Percentiles rank a stretch among this genome's conserved stretches.
Evolutionary conservation across 2,797 vertebrate genomes (phyloP).

Genomic region (Squalus acanthias): DNA sequence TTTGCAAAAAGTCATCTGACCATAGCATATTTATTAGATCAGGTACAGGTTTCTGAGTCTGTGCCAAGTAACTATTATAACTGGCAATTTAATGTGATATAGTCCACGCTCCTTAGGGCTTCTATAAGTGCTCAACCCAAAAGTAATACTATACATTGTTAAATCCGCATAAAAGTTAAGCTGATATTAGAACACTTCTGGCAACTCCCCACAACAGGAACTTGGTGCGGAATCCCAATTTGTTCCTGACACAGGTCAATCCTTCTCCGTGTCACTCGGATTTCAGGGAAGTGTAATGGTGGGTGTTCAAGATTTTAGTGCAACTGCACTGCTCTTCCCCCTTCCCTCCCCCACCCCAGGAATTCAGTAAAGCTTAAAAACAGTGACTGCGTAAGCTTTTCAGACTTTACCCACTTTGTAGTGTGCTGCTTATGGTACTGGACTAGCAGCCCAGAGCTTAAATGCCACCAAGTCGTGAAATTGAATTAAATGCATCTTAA

Average conservation of each 20-base stretch:
- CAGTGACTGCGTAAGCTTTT: neutral
- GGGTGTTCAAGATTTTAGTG: neutral
- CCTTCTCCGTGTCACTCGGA: neutral
- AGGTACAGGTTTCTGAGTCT: slow-evolving; percentile 17
- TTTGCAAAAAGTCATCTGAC: neutral
- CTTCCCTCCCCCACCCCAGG: neutral
- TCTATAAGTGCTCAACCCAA: neutral
- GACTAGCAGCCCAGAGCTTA: neutral
- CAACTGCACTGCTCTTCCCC: neutral
- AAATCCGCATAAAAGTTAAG: neutral
- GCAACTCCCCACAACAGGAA: neutral
- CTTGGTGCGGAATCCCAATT: neutral
- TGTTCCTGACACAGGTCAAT: neutral
- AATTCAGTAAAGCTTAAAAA: neutral
- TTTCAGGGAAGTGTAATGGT: neutral
- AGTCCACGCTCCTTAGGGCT: neutral
- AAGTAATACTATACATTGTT: neutral
- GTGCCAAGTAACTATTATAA: neutral
- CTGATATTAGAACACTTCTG: neutral
- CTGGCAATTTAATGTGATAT: slow-evolving; percentile 3
- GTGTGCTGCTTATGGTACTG: neutral
- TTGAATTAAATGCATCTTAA: neutral
- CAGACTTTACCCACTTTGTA: neutral
- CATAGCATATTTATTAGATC: slow-evolving; percentile 1
- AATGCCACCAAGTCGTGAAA: neutral